A percentile compares a stretch with the other conserved stretches of the same genome.
These are phyloP conservation scores for Dipodomys ordii DNA, from an alignment of 2,113 vertebrate genomes.

Conservation along the genomic window DNA sequence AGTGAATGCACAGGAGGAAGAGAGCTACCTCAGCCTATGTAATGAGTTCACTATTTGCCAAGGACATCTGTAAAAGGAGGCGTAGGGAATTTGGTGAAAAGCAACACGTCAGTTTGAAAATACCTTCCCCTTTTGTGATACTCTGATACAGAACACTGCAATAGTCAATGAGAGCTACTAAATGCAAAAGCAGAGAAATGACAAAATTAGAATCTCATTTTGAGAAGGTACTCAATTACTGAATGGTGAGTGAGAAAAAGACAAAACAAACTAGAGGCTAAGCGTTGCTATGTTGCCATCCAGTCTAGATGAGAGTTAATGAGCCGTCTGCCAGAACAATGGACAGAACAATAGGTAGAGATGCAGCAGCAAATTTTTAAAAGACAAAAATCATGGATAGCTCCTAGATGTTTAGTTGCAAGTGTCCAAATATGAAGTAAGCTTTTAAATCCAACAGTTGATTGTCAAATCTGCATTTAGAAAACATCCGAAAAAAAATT, in stretches of 20 bases:
- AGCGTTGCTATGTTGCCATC: not conserved
- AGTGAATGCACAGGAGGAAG: not conserved
- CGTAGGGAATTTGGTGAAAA: not conserved
- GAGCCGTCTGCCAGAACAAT: not conserved
- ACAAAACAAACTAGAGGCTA: not conserved
- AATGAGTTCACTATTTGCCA: not conserved
- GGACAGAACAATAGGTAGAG: not conserved
- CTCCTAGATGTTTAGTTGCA: not conserved
- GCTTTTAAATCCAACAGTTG: not conserved
- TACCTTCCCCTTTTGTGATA: not conserved
- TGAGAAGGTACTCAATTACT: not conserved
- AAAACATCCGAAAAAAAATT: conserved; percentile 25
- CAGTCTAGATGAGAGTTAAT: not conserved
- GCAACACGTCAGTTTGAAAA: not conserved
- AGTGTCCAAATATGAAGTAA: not conserved
- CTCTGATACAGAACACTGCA: not conserved
- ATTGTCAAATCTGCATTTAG: not conserved
- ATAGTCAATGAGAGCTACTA: not conserved
- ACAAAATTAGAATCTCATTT: not conserved
- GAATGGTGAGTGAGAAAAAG: not conserved
- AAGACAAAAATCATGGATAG: not conserved
- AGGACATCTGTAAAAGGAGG: not conserved
- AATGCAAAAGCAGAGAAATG: not conserved
- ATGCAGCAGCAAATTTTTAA: not conserved
- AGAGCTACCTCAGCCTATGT: not conserved